Base-by-base conservation (phyloP, 2,113 vertebrate genomes). In the Myotis davidii region DNA sequence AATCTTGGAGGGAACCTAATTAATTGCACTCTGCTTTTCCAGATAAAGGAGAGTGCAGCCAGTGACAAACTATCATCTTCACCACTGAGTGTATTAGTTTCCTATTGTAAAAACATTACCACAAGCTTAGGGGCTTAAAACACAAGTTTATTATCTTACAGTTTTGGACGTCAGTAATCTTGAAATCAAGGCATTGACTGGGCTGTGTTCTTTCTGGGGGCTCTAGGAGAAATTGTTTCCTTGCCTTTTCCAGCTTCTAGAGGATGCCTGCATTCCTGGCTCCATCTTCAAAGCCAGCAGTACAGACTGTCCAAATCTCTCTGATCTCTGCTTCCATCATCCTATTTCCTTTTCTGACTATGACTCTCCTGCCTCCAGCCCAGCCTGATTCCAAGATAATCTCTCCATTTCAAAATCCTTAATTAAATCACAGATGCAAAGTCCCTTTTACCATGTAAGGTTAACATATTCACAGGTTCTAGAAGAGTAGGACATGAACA, bases 31-130 rank as follows among this genome's bases (percentile, higher is more conserved):
- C 25, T 73, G 87, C 48, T 88, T 73, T 93, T 61, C 65, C 64
- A 90, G 20, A 88, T 85, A 74, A 81, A 79, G 42, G 25, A 96
- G 81, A 90, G 70, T 17, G 11, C 13, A 39, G 27, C 34, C 79
- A 25, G 39, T 77, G 72, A 86, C 37, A 25, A 77, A 48, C 14
- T 18, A 25, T 34, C 29, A 45, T 81, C 39, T 78, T 96, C 48
- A 69, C 12, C 82, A 48, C 5, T 52, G 11, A 76, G 7, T 34
- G 8, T 29, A 64, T 54, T 88, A 16, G 42, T 87, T 94, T 94
- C n/a, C 42, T 86, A 69, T 17, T 88, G 23, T 79, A 82, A 79
- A 42, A 96, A 82, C 81, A 59, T 88, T 39, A 95, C 3, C 52
- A 86, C 39, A 94, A 61, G 72, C 3, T 59, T 52, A 23, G 74